Conservation (phyloP, 2,113 vertebrate genomes). For the Paramormyrops kingsleyae region DNA sequence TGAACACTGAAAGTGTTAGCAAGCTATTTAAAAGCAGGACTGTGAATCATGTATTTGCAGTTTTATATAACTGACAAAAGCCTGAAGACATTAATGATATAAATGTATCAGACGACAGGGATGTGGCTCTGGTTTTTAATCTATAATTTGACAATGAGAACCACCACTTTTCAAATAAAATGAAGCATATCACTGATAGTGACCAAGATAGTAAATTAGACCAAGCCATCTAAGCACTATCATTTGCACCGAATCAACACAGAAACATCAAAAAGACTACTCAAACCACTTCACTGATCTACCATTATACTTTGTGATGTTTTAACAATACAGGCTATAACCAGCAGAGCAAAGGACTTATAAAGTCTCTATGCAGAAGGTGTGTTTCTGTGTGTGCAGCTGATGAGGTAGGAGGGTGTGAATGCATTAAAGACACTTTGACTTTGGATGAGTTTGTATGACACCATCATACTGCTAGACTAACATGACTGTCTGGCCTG, state of each 20-base stretch:
- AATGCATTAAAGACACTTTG: background rate
- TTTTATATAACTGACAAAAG: background rate
- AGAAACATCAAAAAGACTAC: background rate
- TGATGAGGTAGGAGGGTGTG: background rate
- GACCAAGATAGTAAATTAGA: background rate
- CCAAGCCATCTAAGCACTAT: background rate
- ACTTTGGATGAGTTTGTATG: background rate
- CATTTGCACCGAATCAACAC: background rate
- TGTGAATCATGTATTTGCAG: background rate
- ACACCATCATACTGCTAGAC: background rate
- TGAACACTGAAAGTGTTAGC: background rate
- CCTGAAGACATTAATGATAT: background rate
- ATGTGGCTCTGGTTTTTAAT: background rate
- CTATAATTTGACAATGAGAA: background rate
- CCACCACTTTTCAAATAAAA: background rate
- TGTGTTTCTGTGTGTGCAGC: background rate
- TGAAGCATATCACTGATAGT: background rate
- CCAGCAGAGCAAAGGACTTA: background rate
- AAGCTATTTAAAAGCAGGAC: background rate
- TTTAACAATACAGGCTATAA: background rate
- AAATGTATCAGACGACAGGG: slow-evolving; percentile 4
- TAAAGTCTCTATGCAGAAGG: background rate
- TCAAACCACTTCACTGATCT: background rate
- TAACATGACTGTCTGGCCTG: background rate
- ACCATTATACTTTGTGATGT: background rate